These are phyloP conservation scores for Dromiciops gliroides DNA, from an alignment of 2,113 vertebrate species.

Conservation along the genomic window DNA sequence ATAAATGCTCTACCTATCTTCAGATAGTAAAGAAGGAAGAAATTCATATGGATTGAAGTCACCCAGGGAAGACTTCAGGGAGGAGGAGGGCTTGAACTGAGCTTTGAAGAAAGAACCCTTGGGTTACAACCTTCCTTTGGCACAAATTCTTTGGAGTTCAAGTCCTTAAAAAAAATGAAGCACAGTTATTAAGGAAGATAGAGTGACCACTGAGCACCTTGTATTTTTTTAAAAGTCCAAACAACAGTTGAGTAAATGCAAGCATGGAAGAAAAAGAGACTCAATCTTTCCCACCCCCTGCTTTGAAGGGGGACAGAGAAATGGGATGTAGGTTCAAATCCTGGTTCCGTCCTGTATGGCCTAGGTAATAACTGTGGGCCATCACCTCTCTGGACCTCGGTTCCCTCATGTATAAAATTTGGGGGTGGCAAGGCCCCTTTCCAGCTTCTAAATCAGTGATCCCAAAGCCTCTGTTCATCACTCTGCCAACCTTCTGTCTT, in stretches of 20 bases:
- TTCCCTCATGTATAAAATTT: not conserved
- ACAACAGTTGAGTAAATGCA: not conserved
- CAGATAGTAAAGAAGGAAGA: constrained; percentile 7
- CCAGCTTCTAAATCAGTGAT: not conserved
- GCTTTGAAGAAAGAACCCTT: not conserved
- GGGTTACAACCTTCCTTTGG: not conserved
- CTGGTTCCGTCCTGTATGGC: not conserved
- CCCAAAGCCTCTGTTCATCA: not conserved
- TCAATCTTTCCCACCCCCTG: not conserved
- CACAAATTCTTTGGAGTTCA: not conserved
- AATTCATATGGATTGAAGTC: not conserved
- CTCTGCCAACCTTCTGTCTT: not conserved
- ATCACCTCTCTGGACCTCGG: not conserved
- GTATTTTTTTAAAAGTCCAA: no score
- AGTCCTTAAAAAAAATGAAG: not conserved
- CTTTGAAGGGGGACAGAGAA: not conserved
- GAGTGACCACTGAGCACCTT: not conserved
- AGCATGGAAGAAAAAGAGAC: not conserved
- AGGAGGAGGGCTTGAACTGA: not conserved
- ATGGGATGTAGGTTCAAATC: not conserved
- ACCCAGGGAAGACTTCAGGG: not conserved
- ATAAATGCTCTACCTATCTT: not conserved
- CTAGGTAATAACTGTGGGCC: not conserved
- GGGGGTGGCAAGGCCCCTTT: not conserved
- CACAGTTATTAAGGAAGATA: not conserved